A percentile compares a stretch with the other conserved stretches of the same genome.
Evolutionary conservation across 1,140 invertebrate species (phyloP).

Genomic region (Drosophila subpulchrella): DNA sequence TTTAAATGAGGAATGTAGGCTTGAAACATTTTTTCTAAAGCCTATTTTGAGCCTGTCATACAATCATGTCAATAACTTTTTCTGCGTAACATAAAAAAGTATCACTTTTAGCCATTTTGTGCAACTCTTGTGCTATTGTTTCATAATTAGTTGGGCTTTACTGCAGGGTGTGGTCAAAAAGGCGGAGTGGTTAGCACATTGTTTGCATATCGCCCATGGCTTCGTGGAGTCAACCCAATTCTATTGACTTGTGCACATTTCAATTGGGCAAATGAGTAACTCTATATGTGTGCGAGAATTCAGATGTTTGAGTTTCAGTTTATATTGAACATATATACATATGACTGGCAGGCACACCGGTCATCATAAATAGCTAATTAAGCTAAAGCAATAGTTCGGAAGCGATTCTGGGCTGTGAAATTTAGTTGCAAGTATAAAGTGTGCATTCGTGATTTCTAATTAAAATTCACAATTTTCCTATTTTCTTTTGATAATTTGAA

Average conservation of each 20-base stretch:
- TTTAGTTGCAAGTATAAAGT: constrained; percentile 18
- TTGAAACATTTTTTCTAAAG: neutral
- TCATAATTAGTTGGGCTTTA: constrained; percentile 57
- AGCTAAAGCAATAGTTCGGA: constrained; percentile 31
- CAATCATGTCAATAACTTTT: neutral
- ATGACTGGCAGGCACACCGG: constrained; percentile 31
- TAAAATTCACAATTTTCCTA: constrained; percentile 13
- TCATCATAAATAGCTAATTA: constrained; percentile 76
- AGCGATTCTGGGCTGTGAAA: constrained; percentile 12
- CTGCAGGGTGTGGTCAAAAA: constrained; percentile 21
- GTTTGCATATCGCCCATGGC: constrained; percentile 41
- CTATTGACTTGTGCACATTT: constrained; percentile 68
- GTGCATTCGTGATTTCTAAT: constrained; percentile 15
- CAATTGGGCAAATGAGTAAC: constrained; percentile 36
- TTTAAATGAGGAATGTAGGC: too few relatives aligned
- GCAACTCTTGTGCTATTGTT: constrained; percentile 49
- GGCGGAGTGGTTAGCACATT: constrained; percentile 14
- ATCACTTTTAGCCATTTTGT: constrained; percentile 43
- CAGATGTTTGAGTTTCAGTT: constrained; percentile 11
- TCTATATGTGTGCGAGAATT: constrained; percentile 16
- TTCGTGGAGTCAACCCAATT: constrained; percentile 48
- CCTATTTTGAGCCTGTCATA: neutral
- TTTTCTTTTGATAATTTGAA: neutral
- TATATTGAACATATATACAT: constrained; percentile 14
- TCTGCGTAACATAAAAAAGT: neutral